Percentiles rank a stretch among this genome's conserved stretches.
Conservation (phyloP, 2,113 vertebrate species). For the Grammomys surdaster region DNA sequence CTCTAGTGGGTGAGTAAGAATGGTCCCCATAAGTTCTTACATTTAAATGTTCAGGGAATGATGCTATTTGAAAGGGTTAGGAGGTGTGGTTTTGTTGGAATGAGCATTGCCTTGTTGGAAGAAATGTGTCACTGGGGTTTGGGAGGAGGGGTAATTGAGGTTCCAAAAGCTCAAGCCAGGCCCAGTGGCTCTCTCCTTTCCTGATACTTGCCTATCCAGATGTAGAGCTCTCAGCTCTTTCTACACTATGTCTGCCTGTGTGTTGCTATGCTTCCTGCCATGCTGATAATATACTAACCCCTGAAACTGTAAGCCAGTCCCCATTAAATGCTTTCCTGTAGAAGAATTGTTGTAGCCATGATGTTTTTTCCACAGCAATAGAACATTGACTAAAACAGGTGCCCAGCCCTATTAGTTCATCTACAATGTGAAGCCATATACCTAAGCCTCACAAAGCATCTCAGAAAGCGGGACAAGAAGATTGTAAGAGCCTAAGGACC, state of each 20-base stretch:
- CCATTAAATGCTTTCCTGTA: not conserved
- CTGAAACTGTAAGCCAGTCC: not conserved
- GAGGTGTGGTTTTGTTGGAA: not conserved
- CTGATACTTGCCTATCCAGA: not conserved
- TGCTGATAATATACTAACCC: not conserved
- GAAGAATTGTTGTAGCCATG: not conserved
- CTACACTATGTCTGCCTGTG: not conserved
- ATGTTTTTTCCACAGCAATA: not conserved
- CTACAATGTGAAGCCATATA: not conserved
- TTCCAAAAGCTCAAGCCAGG: not conserved
- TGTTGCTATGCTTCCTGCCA: not conserved
- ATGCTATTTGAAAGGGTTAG: not conserved
- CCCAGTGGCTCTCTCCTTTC: not conserved
- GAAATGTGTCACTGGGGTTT: not conserved
- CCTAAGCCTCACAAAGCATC: not conserved
- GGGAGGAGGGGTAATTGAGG: not conserved
- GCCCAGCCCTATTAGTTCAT: not conserved
- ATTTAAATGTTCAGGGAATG: not conserved
- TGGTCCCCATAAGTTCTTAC: not conserved
- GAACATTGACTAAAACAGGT: not conserved
- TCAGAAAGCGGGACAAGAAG: not conserved
- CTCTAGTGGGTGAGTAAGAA: not conserved
- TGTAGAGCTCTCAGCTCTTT: not conserved
- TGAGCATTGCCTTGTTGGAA: not conserved
- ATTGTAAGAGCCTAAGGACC: not conserved